Conservation (phyloP, 2,113 vertebrate genomes). For the Desmodus rotundus region DNA sequence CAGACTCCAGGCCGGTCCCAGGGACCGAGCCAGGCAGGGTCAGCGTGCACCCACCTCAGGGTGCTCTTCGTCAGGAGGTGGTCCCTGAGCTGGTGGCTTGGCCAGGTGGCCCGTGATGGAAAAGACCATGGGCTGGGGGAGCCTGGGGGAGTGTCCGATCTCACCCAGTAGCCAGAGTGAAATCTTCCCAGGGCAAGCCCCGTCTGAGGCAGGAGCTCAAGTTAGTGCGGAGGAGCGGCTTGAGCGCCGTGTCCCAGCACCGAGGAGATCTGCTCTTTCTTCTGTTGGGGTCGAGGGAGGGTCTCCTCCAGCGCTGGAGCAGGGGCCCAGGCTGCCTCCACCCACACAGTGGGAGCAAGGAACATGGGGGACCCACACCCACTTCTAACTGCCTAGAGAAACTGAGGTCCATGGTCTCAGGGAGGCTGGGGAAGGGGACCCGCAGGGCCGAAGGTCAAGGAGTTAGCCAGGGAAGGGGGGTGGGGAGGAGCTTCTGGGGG, state of each 20-base stretch:
- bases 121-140: not conserved
- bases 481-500: not conserved
- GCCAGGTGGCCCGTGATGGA: not conserved
- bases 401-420: rapidly evolving
- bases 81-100: rapidly evolving
- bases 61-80: rapidly evolving
- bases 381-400: rapidly evolving
- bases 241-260: rapidly evolving
- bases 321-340: not conserved
- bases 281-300: rapidly evolving
- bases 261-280: rapidly evolving
- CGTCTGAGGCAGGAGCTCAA: rapidly evolving
- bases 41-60: rapidly evolving
- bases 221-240: rapidly evolving
- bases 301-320: not conserved
- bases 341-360: rapidly evolving
- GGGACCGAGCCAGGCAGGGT: rapidly evolving
- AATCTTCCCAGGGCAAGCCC: not conserved
- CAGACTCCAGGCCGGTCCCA: rapidly evolving
- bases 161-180: not conserved
- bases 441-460: not conserved
- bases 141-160: rapidly evolving
- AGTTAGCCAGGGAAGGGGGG: not conserved
- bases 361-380: rapidly evolving
- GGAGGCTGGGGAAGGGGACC: not conserved